A percentile compares a stretch with the other conserved stretches of the same genome.
phyloP scores from a whole-genome alignment of 2,797 vertebrate species.

The Gymnoscopelus braueri region DNA sequence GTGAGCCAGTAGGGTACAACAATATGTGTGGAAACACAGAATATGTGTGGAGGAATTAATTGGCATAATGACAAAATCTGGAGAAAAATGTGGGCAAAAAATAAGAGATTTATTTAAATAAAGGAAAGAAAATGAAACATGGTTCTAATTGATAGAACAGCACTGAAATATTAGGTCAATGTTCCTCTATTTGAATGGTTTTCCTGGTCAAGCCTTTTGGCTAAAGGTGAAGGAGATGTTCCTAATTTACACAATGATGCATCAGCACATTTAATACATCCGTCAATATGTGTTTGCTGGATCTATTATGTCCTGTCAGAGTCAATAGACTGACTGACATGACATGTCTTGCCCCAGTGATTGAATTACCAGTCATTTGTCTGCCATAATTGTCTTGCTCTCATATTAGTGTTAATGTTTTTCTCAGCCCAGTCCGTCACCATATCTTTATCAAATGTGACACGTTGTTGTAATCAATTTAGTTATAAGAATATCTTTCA shows the following conservation, averaged over 20 bases:
- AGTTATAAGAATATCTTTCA: slow-evolving; percentile 23
- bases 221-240: slow-evolving; percentile 65
- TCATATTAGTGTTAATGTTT: slow-evolving; percentile 70
- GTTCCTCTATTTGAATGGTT: slow-evolving; percentile 24
- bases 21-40: too few relatives aligned
- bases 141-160: not conserved
- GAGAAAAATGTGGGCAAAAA: too few relatives aligned
- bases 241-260: slow-evolving; percentile 76
- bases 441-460: slow-evolving; percentile 41
- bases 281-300: slow-evolving; percentile 74
- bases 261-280: slow-evolving; percentile 75
- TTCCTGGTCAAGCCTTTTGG: slow-evolving; percentile 29
- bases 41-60: too few relatives aligned
- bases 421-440: slow-evolving; percentile 45
- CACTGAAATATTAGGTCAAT: not conserved
- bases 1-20: too few relatives aligned
- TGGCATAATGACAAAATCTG: too few relatives aligned
- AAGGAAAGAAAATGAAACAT: not conserved
- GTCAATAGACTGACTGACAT: slow-evolving; percentile 75
- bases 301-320: slow-evolving; percentile 69
- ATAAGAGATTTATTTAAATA: too few relatives aligned
- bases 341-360: slow-evolving; percentile 74
- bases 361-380: slow-evolving; percentile 83
- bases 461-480: slow-evolving; percentile 1
- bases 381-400: slow-evolving; percentile 75